phyloP scores from a whole-genome alignment of 2,797 vertebrate species.

The Eptatretus atami region DNA sequence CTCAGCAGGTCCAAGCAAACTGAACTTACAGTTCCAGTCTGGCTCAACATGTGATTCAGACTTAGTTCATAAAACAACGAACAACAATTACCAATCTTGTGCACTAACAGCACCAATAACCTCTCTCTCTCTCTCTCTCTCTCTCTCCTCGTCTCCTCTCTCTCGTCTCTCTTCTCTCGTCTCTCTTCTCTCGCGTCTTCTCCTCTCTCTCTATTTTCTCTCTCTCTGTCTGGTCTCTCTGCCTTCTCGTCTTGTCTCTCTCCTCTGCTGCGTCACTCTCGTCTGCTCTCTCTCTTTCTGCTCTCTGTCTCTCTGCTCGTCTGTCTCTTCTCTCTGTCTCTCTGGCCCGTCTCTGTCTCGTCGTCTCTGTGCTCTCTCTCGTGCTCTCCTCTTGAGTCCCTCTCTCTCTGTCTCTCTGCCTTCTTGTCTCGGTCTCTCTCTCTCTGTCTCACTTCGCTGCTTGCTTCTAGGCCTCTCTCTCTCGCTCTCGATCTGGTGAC shows the following conservation, averaged over 20 bases:
- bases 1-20: no score
- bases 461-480: no score
- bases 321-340: neutral
- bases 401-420: neutral
- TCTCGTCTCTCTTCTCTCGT: neutral
- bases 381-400: neutral
- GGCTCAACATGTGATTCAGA: no score
- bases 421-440: neutral
- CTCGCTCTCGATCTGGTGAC: no score
- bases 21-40: no score
- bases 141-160: neutral
- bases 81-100: no score
- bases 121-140: neutral
- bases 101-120: no score
- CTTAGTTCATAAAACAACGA: no score
- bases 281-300: neutral
- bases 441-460: neutral
- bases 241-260: neutral
- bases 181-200: neutral
- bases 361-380: neutral
- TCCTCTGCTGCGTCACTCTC: no score
- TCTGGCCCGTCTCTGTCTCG: no score
- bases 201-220: neutral
- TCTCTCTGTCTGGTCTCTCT: neutral
- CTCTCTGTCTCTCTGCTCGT: neutral